Conservation (phyloP, 2,888 invertebrate species). For the Eupithecia tripunctaria region DNA sequence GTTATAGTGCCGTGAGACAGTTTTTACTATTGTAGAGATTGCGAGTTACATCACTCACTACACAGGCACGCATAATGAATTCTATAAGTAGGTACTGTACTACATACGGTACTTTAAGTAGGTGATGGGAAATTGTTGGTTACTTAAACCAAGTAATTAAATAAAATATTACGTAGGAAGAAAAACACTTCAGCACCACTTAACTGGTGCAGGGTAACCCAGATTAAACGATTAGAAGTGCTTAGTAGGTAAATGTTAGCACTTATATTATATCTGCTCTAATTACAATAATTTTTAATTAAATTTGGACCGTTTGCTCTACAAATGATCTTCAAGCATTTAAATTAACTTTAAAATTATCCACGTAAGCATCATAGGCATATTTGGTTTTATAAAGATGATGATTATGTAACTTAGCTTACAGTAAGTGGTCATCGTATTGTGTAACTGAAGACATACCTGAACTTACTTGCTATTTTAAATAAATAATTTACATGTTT, state of each 20-base stretch:
- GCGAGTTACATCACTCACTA: slow-evolving; percentile 56
- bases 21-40: slow-evolving; percentile 63
- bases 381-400: background rate
- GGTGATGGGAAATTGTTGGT: slow-evolving; percentile 15
- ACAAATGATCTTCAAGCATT: background rate
- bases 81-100: slow-evolving; percentile 40
- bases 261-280: background rate
- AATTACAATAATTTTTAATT: background rate
- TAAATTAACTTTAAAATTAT: slow-evolving; percentile 9
- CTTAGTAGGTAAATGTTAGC: background rate
- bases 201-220: background rate
- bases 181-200: background rate
- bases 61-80: slow-evolving; percentile 43
- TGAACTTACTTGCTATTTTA: slow-evolving; percentile 31
- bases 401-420: slow-evolving; percentile 28
- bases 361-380: background rate
- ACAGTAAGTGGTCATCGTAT: slow-evolving; percentile 38
- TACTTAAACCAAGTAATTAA: background rate
- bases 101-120: slow-evolving; percentile 27
- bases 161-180: background rate
- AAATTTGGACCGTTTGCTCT: background rate
- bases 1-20: slow-evolving; percentile 72
- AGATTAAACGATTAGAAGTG: background rate
- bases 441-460: slow-evolving; percentile 54
- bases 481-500: slow-evolving; percentile 71